Evolutionary conservation across 2,113 vertebrate genomes (phyloP).

Genomic region (Paramormyrops kingsleyae): DNA sequence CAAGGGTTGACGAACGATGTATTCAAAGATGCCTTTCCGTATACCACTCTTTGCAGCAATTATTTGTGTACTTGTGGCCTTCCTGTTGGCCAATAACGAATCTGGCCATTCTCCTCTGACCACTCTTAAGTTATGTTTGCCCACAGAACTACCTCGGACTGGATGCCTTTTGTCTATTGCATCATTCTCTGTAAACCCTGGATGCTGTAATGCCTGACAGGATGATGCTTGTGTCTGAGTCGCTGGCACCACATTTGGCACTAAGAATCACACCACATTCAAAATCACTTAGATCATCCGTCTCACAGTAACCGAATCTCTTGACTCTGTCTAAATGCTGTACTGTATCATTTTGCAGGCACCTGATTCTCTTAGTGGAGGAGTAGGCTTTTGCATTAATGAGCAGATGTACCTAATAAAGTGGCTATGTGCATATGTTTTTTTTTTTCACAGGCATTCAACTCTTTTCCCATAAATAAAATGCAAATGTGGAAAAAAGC

Average conservation of each 20-base stretch:
- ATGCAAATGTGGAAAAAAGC: neutral
- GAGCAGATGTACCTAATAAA: neutral
- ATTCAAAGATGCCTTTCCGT: neutral
- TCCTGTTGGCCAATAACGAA: neutral
- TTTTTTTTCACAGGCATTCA: neutral
- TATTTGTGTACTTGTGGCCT: neutral
- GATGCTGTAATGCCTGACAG: neutral
- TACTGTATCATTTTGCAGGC: neutral
- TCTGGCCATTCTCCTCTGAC: neutral
- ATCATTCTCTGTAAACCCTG: neutral
- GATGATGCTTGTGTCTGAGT: neutral
- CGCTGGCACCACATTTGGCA: neutral
- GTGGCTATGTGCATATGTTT: neutral
- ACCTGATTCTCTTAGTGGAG: neutral
- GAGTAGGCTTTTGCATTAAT: neutral
- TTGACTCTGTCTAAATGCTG: neutral
- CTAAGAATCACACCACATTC: neutral
- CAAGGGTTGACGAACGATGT: neutral
- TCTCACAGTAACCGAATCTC: neutral
- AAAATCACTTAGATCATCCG: neutral
- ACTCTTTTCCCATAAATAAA: neutral
- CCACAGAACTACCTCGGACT: neutral
- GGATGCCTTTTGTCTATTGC: neutral
- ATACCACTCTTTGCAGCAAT: neutral
- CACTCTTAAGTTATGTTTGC: neutral